Conservation (phyloP, 2,797 vertebrate species). For the Serranus cabrilla region DNA sequence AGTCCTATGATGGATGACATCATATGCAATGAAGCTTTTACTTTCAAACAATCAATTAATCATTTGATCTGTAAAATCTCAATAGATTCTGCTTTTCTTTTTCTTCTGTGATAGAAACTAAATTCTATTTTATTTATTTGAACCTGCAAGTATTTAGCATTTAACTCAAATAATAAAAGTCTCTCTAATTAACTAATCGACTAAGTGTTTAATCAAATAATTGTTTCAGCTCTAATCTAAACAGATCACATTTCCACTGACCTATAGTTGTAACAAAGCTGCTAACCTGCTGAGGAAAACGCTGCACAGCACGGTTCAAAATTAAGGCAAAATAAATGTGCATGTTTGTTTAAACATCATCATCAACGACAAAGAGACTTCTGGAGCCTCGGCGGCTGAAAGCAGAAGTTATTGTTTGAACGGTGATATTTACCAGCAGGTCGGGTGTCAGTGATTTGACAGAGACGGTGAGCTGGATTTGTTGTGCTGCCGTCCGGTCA, state of each 20-base stretch:
- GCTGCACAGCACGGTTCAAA: neutral
- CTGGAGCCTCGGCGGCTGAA: neutral
- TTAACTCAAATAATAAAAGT: neutral
- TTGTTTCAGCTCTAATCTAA: neutral
- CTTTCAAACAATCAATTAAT: neutral
- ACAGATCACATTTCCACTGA: neutral
- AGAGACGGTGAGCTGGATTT: neutral
- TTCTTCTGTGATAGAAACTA: no score
- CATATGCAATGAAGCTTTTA: neutral
- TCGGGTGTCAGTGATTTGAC: neutral
- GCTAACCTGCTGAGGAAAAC: neutral
- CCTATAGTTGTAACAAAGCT: neutral
- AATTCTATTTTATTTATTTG: no score
- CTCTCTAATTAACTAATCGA: accelerated
- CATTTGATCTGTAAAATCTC: neutral
- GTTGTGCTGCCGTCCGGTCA: neutral
- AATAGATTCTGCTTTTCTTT: no score
- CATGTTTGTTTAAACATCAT: constrained; percentile 1
- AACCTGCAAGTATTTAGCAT: neutral
- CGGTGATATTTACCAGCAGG: constrained; percentile 1
- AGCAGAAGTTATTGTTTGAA: neutral
- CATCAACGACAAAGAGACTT: neutral
- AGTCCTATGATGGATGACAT: no score
- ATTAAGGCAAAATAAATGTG: constrained; percentile 15
- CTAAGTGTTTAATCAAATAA: neutral